Evolutionary conservation across 2,888 invertebrate genomes (phyloP).

Genomic region (Nemotelus nigrinus): DNA sequence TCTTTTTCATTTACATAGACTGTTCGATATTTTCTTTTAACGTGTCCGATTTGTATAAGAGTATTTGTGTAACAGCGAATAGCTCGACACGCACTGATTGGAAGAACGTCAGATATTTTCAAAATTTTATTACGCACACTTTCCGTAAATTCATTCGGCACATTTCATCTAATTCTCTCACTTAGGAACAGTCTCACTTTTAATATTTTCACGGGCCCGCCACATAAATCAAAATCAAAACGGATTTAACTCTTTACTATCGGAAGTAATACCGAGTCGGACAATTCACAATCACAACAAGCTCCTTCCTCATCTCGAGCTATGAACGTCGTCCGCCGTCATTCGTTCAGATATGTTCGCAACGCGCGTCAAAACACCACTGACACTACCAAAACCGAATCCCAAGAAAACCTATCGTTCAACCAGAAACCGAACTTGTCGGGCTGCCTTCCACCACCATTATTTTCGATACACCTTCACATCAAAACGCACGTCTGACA

Average conservation of each 20-base stretch:
- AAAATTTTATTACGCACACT: constrained; percentile 4
- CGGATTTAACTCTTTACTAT: no score
- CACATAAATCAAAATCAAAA: no score
- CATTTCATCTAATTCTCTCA: neutral
- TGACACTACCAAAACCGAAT: constrained; percentile 63
- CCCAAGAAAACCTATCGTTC: constrained; percentile 60
- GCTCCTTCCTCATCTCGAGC: neutral
- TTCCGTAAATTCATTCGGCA: neutral
- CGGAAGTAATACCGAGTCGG: neutral
- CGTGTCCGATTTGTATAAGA: constrained; percentile 13
- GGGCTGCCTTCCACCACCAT: constrained; percentile 36
- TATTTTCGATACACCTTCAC: constrained; percentile 4
- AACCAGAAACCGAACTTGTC: constrained; percentile 50
- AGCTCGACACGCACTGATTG: neutral
- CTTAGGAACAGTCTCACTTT: no score
- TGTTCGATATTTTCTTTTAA: constrained; percentile 25
- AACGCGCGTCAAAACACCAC: constrained; percentile 66
- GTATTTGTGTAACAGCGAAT: constrained; percentile 18
- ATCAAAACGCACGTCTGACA: constrained; percentile 39
- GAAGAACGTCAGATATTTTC: constrained; percentile 13
- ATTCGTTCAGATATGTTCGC: constrained; percentile 59
- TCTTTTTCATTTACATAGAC: constrained; percentile 43
- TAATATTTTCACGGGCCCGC: no score
- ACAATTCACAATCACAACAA: constrained; percentile 28
- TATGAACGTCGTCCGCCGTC: constrained; percentile 31